phyloP scores from a whole-genome alignment of 2,113 vertebrate species.

The Brachyistius frenatus region DNA sequence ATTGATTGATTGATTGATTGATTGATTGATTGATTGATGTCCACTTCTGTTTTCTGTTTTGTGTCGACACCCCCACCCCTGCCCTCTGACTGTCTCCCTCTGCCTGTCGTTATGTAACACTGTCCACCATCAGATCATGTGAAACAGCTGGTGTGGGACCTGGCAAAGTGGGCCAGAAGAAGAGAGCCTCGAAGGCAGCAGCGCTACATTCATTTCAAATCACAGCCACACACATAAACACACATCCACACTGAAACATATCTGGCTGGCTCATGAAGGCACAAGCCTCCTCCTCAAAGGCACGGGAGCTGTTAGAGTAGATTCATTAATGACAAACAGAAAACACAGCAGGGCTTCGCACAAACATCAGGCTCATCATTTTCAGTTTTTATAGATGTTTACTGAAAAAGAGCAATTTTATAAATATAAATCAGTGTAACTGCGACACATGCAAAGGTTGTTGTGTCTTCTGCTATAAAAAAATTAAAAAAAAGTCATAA shows the following conservation, averaged over 20 bases:
- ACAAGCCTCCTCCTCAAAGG: conserved; percentile 42
- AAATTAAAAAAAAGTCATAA: not conserved
- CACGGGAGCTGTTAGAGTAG: conserved; percentile 41
- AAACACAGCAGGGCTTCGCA: conserved; percentile 21
- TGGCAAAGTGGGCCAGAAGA: conserved; percentile 28
- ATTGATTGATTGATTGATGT: not conserved
- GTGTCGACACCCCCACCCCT: conserved; percentile 4
- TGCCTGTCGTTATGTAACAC: conserved; percentile 31
- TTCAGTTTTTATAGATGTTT: not conserved
- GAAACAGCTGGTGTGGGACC: conserved; percentile 30
- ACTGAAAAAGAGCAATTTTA: not conserved
- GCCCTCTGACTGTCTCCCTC: conserved; percentile 5
- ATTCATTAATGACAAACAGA: conserved; percentile 47
- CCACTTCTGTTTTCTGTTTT: conserved; percentile 29
- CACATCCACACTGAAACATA: conserved; percentile 47
- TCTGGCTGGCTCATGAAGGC: conserved; percentile 19
- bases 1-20: not conserved
- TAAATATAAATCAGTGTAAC: not conserved
- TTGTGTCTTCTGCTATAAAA: not conserved
- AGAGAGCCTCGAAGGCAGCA: conserved; percentile 21
- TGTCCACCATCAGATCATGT: conserved; percentile 16
- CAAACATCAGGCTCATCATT: conserved; percentile 53
- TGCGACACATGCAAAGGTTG: not conserved
- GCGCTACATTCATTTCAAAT: conserved; percentile 20
- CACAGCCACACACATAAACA: conserved; percentile 37